Conservation (phyloP, 2,888 invertebrate species). For the Euzophera pinguis region DNA sequence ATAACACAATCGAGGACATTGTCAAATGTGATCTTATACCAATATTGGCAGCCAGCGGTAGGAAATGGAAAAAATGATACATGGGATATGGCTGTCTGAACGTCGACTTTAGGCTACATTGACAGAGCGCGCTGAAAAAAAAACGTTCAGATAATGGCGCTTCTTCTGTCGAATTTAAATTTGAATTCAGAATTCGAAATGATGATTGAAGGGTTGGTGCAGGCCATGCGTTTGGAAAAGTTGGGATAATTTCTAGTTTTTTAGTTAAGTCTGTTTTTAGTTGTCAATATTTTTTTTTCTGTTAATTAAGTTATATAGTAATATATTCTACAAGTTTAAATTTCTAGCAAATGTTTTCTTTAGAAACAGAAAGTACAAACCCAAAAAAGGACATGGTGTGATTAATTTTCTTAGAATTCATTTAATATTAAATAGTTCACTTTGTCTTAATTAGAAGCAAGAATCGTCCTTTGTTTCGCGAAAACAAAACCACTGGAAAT, state of each 20-base stretch:
- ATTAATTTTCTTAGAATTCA: not conserved
- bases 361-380: too few species aligned
- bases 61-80: constrained; percentile 11
- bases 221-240: not conserved
- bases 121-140: not conserved
- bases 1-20: constrained; percentile 7
- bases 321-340: too few species aligned
- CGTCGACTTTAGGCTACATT: not conserved
- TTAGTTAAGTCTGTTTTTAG: not conserved
- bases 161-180: not conserved
- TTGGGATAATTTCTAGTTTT: not conserved
- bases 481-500: constrained; percentile 1
- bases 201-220: not conserved
- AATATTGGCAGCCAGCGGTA: not conserved
- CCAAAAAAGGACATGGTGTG: too few species aligned
- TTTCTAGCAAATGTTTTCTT: too few species aligned
- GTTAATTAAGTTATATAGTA: too few species aligned
- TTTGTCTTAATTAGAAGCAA: constrained; percentile 4
- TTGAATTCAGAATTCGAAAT: not conserved
- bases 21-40: constrained; percentile 8
- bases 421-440: constrained; percentile 2
- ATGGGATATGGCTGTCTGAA: not conserved
- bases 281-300: not conserved
- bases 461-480: constrained; percentile 3
- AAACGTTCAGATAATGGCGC: not conserved